A percentile compares a stretch with the other conserved stretches of the same genome.
Evolutionary conservation across 2,797 vertebrate genomes (phyloP).

Genomic region (Melanogrammus aeglefinus): DNA sequence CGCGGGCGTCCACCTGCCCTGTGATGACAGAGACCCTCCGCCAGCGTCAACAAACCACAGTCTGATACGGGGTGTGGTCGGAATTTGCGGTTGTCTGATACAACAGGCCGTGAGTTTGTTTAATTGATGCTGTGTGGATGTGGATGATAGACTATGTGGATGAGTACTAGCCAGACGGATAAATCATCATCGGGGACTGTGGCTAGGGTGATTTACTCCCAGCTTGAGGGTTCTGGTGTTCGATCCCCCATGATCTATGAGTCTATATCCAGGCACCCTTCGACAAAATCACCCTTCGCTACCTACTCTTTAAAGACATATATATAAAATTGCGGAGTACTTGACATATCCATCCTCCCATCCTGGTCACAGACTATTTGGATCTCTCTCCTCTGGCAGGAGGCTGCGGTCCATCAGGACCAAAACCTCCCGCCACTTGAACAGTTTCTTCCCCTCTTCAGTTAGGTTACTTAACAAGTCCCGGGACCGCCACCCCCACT

Average conservation of each 20-base stretch:
- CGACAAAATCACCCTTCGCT: background rate
- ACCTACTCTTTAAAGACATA: background rate
- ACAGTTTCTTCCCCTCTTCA: too few relatives aligned
- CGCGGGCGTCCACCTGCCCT: conserved; percentile 23
- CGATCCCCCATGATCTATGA: background rate
- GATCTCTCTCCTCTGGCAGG: too few relatives aligned
- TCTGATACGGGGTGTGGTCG: background rate
- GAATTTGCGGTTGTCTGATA: background rate
- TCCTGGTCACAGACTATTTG: too few relatives aligned
- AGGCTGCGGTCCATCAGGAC: too few relatives aligned
- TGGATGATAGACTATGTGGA: background rate
- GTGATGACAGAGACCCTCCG: conserved; percentile 28
- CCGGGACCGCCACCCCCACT: too few relatives aligned
- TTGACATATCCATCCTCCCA: too few relatives aligned
- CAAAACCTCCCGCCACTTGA: too few relatives aligned
- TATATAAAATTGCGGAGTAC: background rate
- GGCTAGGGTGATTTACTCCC: background rate
- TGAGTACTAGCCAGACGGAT: background rate
- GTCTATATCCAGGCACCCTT: background rate
- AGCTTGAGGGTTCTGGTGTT: background rate
- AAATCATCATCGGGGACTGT: background rate
- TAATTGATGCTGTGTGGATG: background rate
- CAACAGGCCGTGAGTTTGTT: background rate
- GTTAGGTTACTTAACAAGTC: too few relatives aligned
- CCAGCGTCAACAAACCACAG: background rate